Percentiles rank a stretch among this genome's conserved stretches.
These are phyloP conservation scores for Leptonema lineaticorne DNA, from an alignment of 1,140 invertebrate genomes.

Conservation along the genomic window DNA sequence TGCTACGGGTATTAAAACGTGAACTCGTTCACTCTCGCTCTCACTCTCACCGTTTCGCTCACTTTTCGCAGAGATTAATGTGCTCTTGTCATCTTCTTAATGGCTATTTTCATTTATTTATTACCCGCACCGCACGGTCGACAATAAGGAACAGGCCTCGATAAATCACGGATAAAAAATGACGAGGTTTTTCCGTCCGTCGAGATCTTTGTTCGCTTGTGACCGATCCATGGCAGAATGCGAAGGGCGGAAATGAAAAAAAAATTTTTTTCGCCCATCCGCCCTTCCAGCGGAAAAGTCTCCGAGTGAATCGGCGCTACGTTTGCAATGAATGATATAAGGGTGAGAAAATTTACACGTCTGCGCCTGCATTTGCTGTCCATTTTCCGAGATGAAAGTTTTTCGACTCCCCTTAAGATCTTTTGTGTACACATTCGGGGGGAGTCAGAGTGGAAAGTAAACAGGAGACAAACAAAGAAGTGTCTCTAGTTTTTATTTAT, in stretches of 20 bases:
- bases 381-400: too few relatives aligned
- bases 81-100: conserved; percentile 28
- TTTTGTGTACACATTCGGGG: too few relatives aligned
- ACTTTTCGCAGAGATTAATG: conserved; percentile 19
- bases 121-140: conserved; percentile 9
- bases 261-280: too few relatives aligned
- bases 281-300: not conserved
- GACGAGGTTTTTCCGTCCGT: not conserved
- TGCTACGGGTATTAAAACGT: too few relatives aligned
- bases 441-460: too few relatives aligned
- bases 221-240: too few relatives aligned
- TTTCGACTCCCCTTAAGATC: too few relatives aligned
- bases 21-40: too few relatives aligned
- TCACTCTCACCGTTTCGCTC: not conserved
- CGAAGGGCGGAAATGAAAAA: too few relatives aligned
- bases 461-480: too few relatives aligned
- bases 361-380: too few relatives aligned
- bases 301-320: not conserved
- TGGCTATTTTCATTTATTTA: conserved; percentile 32
- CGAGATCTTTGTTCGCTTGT: not conserved
- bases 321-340: conserved; percentile 8
- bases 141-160: conserved; percentile 20
- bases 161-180: conserved; percentile 30
- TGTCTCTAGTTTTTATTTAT: too few relatives aligned
- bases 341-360: conserved; percentile 1